Conservation (phyloP, 2,888 invertebrate species). For the Clivina fossor region DNA sequence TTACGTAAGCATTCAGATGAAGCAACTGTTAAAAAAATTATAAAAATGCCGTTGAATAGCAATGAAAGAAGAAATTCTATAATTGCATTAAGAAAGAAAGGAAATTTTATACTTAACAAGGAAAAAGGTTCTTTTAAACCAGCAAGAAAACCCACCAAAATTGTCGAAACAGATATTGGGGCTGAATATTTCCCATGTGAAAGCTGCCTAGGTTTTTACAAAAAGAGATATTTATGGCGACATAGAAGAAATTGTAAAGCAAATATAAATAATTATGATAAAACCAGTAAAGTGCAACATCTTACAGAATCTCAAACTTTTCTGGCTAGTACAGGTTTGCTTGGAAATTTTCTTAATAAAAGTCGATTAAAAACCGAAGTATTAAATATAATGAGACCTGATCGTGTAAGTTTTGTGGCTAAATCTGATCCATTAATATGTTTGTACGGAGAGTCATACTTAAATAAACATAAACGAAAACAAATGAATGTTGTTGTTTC, state of each 20-base stretch:
- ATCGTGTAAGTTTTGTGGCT: slow-evolving; percentile 37
- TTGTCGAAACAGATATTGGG: too few species aligned
- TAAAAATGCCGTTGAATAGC: slow-evolving; percentile 19
- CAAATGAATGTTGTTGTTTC: slow-evolving; percentile 26
- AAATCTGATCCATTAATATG: slow-evolving; percentile 40
- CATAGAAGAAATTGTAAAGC: slow-evolving; percentile 37
- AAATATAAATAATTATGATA: too few species aligned
- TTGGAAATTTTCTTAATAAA: slow-evolving; percentile 31
- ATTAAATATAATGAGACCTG: slow-evolving; percentile 40
- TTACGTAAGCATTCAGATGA: slow-evolving; percentile 33
- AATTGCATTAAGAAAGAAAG: slow-evolving; percentile 32
- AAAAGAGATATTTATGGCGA: slow-evolving; percentile 29
- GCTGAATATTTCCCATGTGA: slow-evolving; percentile 32
- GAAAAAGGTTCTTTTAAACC: slow-evolving; percentile 35
- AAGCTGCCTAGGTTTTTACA: slow-evolving; percentile 37
- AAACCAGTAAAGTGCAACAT: slow-evolving; percentile 28
- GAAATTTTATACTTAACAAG: slow-evolving; percentile 31
- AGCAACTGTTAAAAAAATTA: slow-evolving; percentile 27
- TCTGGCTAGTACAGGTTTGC: slow-evolving; percentile 26
- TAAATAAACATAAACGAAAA: slow-evolving; percentile 39
- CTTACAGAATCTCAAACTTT: slow-evolving; percentile 35
- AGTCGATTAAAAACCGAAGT: slow-evolving; percentile 37
- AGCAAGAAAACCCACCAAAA: slow-evolving; percentile 19
- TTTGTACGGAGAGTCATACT: slow-evolving; percentile 37
- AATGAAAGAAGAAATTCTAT: slow-evolving; percentile 30